Evolutionary conservation across 2,888 invertebrate species (phyloP), one percentile per base, ranked within the genome.

Genomic region (Ormyrus rosae): DNA sequence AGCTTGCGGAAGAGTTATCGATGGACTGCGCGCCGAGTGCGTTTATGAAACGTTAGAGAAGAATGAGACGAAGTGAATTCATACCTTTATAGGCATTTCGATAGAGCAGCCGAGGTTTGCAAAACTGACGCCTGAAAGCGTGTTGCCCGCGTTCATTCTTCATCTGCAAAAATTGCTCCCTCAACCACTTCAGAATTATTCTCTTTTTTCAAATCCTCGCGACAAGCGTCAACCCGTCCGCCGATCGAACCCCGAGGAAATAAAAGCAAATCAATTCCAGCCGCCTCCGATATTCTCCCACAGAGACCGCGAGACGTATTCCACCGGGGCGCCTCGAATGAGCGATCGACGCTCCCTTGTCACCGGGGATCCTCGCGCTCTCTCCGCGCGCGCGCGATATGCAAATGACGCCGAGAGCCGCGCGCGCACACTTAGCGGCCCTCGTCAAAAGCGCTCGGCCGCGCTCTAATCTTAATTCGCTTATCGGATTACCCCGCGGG

Each of bases 381-480:
- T 2, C 5, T 45, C 4, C 80, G 74, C 34, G 2, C 81, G 83
- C 55, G 34, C 19, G 76, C 84, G 85, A 88, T 89, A 88, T 85
- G 87, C 85, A 86, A 88, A 89, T 85, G 85, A 3, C 85, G 84
- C 85, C 48, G 48, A 34, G 9, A 11, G 19, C 46, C 88, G 88
- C 60, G 6, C 60, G 58, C 64, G 0, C 34, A 34, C 34, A 34
- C 34, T 34, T 34, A 34, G 64, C 68, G 75, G 89, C 86, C 87
- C 65, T 34, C 88, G 86, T 89, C 88, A 88, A 87, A 88, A 88
- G 11, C 34, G 65, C 70, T 19, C 55, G 55, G 34, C 63, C 63
- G 34, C 60, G 85, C 78, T 85, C 86, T 90, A 88, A 90, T 90
- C 90, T 90, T 88, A 88, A 90, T 89, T 90, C 90, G 89, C 89